Evolutionary conservation across 1,140 invertebrate species (phyloP).

Genomic region (Chlorops oryzae): DNA sequence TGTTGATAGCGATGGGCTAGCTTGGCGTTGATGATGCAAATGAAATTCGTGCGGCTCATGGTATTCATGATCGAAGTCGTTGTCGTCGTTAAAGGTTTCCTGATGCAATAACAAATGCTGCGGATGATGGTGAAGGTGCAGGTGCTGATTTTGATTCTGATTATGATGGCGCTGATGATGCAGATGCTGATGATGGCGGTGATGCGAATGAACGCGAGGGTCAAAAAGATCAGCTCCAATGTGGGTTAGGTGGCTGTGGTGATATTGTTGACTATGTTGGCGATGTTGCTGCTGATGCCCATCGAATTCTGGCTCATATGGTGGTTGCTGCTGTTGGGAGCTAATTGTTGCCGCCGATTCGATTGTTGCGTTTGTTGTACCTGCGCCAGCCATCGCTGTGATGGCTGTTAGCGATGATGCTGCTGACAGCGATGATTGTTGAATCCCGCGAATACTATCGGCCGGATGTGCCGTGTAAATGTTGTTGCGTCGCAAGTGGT

Average conservation of each 20-base stretch:
- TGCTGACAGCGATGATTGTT: slow-evolving; percentile 19
- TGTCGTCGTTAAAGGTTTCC: no score
- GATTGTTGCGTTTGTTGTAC: slow-evolving; percentile 11
- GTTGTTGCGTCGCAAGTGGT: slow-evolving; percentile 43
- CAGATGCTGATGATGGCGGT: slow-evolving; percentile 15
- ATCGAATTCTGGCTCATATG: slow-evolving; percentile 17
- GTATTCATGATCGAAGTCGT: background rate
- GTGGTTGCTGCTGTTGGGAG: slow-evolving; percentile 17
- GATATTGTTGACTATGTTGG: slow-evolving; percentile 15
- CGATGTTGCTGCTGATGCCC: slow-evolving; percentile 15
- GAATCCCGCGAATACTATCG: slow-evolving; percentile 42
- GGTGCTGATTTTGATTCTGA: slow-evolving; percentile 32
- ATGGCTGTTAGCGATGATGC: slow-evolving; percentile 19
- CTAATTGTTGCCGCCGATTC: slow-evolving; percentile 11
- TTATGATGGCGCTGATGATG: slow-evolving; percentile 22
- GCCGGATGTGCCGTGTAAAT: slow-evolving; percentile 45
- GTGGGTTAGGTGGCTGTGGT: slow-evolving; percentile 11
- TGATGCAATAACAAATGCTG: slow-evolving; percentile 30
- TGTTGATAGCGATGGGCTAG: slow-evolving; percentile 33
- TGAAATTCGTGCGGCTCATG: slow-evolving; percentile 4
- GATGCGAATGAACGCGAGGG: background rate
- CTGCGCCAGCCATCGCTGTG: slow-evolving; percentile 18
- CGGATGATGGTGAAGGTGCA: slow-evolving; percentile 43
- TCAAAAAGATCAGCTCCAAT: slow-evolving; percentile 14
- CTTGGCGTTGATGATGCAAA: slow-evolving; percentile 13